Evolutionary conservation across 2,113 vertebrate species (phyloP), one percentile per base, ranked within the genome.

Genomic region (Phylloscopus trochilus): DNA sequence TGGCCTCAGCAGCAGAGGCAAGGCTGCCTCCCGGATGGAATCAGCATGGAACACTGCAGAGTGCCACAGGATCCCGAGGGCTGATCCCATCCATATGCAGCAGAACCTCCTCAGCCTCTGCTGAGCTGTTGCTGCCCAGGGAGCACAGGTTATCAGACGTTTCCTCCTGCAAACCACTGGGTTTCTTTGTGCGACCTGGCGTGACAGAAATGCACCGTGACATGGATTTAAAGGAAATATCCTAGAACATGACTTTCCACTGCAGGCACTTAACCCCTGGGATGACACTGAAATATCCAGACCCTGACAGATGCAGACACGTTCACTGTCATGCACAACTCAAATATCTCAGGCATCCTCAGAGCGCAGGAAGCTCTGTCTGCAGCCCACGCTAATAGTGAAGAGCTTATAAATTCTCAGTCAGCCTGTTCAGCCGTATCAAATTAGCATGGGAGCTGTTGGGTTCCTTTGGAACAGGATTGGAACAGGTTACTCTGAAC

Each of bases 1-100:
- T 27, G 41, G 70, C 49, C 37, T 39, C 72, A 49, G 4, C 19
- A 31, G 28, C 68, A 83, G 47, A 78, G 20, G 47, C 24, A 33
- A 58, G 51, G 47, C 59, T 81, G 46, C 59, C 39, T 73, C 37
- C 52, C n/a, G 73, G 49, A n/a, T 7, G 66, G 27, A 52, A 43
- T 16, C 15, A 37, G 30, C 35, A 31, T 7, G 39, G 52, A 51
- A 18, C 27, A 33, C 15, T 0, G 0, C 44, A 41, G 58, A 86
- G 56, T 31, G 43, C 17, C 35, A 13, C 30, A 8, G 47, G 11
- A 53, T 69, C 41, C 8, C 7, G 2, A 49, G 79, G 49, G 41
- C 49, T 62, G 21, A 47, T 56, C 58, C 46, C 59, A n/a, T 8
- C 58, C 41, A 26, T 0, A 23, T 3, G 16, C 35, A 59, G 70